Percentiles rank a stretch among this genome's conserved stretches.
Evolutionary conservation across 2,113 vertebrate species (phyloP).

Genomic region (Campylorhamphus procurvoides): DNA sequence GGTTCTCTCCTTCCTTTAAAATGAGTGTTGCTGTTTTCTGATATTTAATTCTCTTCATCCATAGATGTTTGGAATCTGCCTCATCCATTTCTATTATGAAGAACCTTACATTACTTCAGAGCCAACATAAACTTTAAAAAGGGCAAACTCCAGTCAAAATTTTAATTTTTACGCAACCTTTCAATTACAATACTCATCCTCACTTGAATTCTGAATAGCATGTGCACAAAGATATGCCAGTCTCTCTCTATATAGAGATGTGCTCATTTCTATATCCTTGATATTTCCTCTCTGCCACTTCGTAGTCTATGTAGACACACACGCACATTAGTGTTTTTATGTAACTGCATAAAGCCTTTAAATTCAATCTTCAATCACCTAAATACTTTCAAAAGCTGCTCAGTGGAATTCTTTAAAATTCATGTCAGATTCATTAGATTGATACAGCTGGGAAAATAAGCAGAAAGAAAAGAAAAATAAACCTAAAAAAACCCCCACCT

Average conservation of each 20-base stretch:
- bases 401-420: not conserved
- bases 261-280: not conserved
- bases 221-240: not conserved
- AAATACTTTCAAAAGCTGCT: not conserved
- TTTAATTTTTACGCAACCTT: not conserved
- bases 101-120: not conserved
- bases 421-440: not conserved
- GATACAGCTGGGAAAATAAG: not conserved
- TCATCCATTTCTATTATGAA: not conserved
- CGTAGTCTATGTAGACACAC: not conserved
- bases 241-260: not conserved
- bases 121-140: not conserved
- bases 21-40: not conserved
- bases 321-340: not conserved
- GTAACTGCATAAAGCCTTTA: not conserved
- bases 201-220: not conserved
- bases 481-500: rapidly evolving
- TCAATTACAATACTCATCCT: not conserved
- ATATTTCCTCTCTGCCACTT: not conserved
- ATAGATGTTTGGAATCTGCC: not conserved
- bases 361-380: not conserved
- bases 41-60: not conserved
- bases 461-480: not conserved
- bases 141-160: not conserved
- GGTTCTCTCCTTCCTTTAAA: not conserved